Percentiles rank a stretch among this genome's conserved stretches.
Conservation (phyloP, 2,113 vertebrate genomes). For the Aegithalos caudatus region DNA sequence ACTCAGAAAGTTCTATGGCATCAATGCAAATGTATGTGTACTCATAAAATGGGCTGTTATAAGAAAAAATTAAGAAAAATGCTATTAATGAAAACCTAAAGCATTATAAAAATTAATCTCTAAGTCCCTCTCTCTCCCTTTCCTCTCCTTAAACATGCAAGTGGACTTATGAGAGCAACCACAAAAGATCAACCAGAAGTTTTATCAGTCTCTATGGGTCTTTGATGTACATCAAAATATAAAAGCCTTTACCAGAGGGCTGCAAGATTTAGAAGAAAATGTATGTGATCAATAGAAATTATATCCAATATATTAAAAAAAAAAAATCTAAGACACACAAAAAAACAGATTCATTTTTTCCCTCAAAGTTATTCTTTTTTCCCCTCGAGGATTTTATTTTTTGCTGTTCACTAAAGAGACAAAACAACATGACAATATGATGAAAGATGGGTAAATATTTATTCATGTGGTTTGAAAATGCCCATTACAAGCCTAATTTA, state of each 20-base stretch:
- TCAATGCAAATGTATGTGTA: not conserved
- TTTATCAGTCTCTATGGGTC: not conserved
- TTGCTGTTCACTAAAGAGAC: not conserved
- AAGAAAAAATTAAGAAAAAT: not conserved
- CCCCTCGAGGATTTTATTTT: not conserved
- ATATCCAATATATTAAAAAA: not conserved
- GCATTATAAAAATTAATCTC: not conserved
- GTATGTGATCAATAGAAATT: not conserved
- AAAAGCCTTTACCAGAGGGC: not conserved
- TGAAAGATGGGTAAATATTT: not conserved
- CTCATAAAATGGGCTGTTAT: not conserved
- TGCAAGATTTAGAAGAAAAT: not conserved
- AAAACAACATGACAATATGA: not conserved
- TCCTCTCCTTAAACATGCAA: accelerated
- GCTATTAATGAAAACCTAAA: accelerated
- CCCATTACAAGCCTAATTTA: not conserved
- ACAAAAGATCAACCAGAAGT: not conserved
- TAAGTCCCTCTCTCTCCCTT: not conserved
- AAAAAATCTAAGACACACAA: not conserved
- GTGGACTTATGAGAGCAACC: not conserved
- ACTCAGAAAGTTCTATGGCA: not conserved
- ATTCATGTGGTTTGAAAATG: not conserved
- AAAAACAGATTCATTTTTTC: not conserved
- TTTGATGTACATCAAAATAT: not conserved
- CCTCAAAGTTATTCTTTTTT: not conserved